phyloP scores from a whole-genome alignment of 2,888 invertebrate genomes.

The Amphipyra berbera region DNA sequence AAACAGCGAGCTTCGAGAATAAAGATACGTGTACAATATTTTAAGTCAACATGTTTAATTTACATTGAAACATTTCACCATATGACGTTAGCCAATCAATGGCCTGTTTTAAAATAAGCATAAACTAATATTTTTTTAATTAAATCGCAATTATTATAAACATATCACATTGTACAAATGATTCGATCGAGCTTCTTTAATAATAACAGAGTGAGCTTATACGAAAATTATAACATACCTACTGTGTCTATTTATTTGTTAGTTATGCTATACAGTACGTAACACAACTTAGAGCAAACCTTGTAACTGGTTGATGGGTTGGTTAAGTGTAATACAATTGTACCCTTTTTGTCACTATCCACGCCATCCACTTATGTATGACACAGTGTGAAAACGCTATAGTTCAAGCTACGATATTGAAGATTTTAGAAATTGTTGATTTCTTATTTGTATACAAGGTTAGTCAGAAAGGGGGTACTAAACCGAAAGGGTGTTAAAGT shows the following conservation, averaged over 20 bases:
- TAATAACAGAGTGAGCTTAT: constrained; percentile 44
- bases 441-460: too few relatives aligned
- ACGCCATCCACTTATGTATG: too few relatives aligned
- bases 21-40: not conserved
- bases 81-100: not conserved
- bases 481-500: too few relatives aligned
- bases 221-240: constrained; percentile 29
- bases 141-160: constrained; percentile 46
- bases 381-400: too few relatives aligned
- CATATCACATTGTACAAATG: constrained; percentile 81
- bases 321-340: too few relatives aligned
- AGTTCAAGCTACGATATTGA: too few relatives aligned
- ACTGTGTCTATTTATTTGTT: constrained; percentile 29
- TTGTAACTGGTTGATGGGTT: too few relatives aligned
- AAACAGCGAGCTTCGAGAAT: constrained; percentile 5
- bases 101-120: not conserved
- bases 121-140: constrained; percentile 9
- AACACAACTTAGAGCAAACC: too few relatives aligned
- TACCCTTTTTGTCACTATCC: too few relatives aligned
- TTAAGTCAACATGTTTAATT: too few relatives aligned
- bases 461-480: too few relatives aligned
- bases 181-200: constrained; percentile 66
- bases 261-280: not conserved
- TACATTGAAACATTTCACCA: not conserved
- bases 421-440: too few relatives aligned